Conservation (phyloP, 2,888 invertebrate species). For the Cerceris rybyensis region DNA sequence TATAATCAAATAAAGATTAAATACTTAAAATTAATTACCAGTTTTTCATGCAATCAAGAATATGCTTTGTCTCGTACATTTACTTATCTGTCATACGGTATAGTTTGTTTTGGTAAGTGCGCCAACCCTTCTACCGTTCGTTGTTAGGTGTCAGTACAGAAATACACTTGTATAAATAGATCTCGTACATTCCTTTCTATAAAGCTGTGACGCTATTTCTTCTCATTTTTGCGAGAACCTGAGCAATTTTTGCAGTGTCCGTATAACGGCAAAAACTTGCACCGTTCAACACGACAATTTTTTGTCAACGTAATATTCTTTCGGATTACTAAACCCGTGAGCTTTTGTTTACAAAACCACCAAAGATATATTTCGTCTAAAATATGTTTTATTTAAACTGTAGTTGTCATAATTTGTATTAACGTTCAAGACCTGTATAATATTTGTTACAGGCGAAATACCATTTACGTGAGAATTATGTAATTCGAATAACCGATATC, state of each 20-base stretch:
- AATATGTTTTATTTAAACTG: too few species aligned
- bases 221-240: not conserved
- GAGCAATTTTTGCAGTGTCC: not conserved
- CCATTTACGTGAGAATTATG: too few species aligned
- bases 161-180: slow-evolving; percentile 47
- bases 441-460: too few species aligned
- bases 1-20: not conserved
- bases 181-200: slow-evolving; percentile 19
- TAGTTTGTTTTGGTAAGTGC: slow-evolving; percentile 27
- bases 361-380: too few species aligned
- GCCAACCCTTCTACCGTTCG: slow-evolving; percentile 28
- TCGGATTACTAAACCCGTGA: too few species aligned
- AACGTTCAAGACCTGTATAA: too few species aligned
- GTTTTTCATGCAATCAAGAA: slow-evolving; percentile 2
- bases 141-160: slow-evolving; percentile 36
- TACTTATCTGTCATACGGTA: slow-evolving; percentile 2
- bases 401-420: too few species aligned
- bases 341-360: too few species aligned
- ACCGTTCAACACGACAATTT: too few species aligned
- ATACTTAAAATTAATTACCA: not conserved
- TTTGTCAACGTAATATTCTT: too few species aligned
- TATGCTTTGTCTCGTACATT: slow-evolving; percentile 8
- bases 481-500: too few species aligned
- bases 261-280: not conserved
- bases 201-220: slow-evolving; percentile 12